Base-by-base conservation (phyloP, 2,797 vertebrate genomes). In the Anniella stebbinsi region DNA sequence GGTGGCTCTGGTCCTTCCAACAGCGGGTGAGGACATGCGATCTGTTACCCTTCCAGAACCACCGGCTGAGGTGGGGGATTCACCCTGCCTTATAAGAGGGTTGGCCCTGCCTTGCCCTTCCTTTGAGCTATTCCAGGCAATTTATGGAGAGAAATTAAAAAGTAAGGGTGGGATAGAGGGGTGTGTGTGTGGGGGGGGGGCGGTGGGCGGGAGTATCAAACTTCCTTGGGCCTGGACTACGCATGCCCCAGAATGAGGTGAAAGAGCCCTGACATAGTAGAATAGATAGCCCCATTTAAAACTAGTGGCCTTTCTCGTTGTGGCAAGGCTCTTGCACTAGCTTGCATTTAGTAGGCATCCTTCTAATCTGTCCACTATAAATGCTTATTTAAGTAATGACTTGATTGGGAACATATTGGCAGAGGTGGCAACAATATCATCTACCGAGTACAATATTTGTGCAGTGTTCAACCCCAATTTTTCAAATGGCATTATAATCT, bases 371-470 rank as follows among this genome's bases (percentile, higher is more conserved):
- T 73, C 36, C 88, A 21, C 45, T 80, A 41, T 45, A 73, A 63
- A 80, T 85, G 77, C 67, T 73, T 80, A 91, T 83, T 89, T 92
- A 90, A 93, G 89, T 18, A 80, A 91, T 81, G 54, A 76, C 33
- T 90, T 92, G 89, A 51, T 84, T 87, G 78, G 92, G 91, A 94
- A 92, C 11, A 89, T 87, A 92, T 92, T 89, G 92, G 93, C 92
- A 91, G 0, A 85, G 1, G 8, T 45, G 41, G 69, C 88, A 86
- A 87, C 85, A 83, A 80, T 30, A n/a, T 23, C 84, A 76, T 90
- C 41, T 89, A 84, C 87, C 85, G 10, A 93, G 84, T 2, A n/a
- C 51, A 41, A 7, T 92, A 28, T 66, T 85, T 89, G 83, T 87
- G 57, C 73, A 84, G 12, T 66, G 0, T 30, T 23, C 28, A 77